Conservation (phyloP, 2,888 invertebrate species). For the Ophion slaviceki region DNA sequence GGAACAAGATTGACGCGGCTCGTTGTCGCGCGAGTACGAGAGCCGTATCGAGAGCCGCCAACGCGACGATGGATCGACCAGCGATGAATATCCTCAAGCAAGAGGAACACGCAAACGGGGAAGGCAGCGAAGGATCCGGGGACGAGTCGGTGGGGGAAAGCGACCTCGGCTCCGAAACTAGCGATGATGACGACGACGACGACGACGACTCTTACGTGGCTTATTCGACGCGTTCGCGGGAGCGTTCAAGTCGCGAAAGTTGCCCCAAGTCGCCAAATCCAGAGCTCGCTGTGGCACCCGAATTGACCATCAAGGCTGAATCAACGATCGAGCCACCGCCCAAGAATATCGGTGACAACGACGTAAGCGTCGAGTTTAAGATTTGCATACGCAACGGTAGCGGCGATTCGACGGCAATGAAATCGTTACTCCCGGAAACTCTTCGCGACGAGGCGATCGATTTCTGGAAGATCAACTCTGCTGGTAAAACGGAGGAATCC, state of each 20-base stretch:
- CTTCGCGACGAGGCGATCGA: constrained; percentile 6
- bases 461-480: constrained; percentile 34
- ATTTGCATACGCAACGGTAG: constrained; percentile 2
- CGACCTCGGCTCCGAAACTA: constrained; percentile 11
- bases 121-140: background rate
- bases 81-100: constrained; percentile 11
- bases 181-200: constrained; percentile 55
- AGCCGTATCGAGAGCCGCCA: background rate
- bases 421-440: background rate
- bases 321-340: background rate
- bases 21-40: constrained; percentile 8
- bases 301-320: background rate
- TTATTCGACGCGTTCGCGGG: constrained; percentile 75
- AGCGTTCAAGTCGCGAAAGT: background rate
- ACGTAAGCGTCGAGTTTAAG: constrained; percentile 25
- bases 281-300: background rate
- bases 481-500: background rate
- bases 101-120: background rate
- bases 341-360: constrained; percentile 20
- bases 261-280: background rate
- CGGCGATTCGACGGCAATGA: too few relatives aligned
- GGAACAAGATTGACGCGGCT: constrained; percentile 51
- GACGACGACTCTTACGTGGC: constrained; percentile 78
- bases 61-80: background rate
- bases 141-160: constrained; percentile 52